phyloP scores from a whole-genome alignment of 2,113 vertebrate genomes.

The Phasianus colchicus region DNA sequence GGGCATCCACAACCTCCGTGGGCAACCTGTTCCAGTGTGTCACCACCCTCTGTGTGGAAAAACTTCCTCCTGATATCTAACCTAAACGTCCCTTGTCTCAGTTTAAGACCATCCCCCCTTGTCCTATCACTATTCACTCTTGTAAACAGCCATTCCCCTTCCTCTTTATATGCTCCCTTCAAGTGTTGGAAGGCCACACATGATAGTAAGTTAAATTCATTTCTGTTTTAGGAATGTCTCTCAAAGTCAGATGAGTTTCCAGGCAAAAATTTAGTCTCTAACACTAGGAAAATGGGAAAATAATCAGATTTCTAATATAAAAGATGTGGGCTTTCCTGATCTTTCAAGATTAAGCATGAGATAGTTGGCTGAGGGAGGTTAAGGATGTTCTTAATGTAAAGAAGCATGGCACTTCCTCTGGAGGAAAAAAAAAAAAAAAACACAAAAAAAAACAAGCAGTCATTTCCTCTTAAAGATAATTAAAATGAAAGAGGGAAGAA shows the following conservation, averaged over 20 bases:
- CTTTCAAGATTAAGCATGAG: background rate
- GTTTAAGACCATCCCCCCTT: too few relatives aligned
- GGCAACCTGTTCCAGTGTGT: too few relatives aligned
- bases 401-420: background rate
- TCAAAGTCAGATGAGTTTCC: background rate
- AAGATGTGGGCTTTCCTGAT: background rate
- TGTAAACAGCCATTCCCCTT: too few relatives aligned
- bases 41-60: too few relatives aligned
- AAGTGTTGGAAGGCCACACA: too few relatives aligned
- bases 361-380: background rate
- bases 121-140: too few relatives aligned
- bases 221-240: background rate
- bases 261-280: background rate
- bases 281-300: background rate
- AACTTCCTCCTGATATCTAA: too few relatives aligned
- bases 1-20: too few relatives aligned
- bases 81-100: too few relatives aligned
- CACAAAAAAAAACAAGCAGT: background rate
- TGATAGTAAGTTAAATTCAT: background rate
- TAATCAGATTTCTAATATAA: background rate
- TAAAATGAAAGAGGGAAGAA: background rate
- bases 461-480: background rate
- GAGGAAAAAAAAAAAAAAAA: background rate
- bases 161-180: too few relatives aligned
- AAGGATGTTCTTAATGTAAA: background rate